phyloP scores from a whole-genome alignment of 2,888 invertebrate species.

The Oscheius sp. region DNA sequence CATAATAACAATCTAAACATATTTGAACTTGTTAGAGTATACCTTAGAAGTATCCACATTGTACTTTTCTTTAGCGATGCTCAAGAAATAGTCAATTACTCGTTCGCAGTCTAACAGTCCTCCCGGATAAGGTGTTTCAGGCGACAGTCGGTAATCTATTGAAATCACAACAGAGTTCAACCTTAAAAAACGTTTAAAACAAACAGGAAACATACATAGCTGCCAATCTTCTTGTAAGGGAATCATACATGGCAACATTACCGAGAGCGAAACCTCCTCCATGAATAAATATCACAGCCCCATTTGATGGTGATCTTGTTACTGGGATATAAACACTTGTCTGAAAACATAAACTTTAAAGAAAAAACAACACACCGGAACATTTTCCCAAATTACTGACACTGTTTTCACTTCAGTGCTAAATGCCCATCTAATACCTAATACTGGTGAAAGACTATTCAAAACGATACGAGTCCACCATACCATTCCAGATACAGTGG shows the following conservation, averaged over 20 bases:
- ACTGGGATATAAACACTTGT: conserved; percentile 54
- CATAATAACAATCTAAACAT: conserved; percentile 51
- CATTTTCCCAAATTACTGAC: conserved; percentile 28
- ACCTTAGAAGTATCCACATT: conserved; percentile 49
- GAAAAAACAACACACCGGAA: conserved; percentile 20
- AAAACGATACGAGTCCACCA: conserved; percentile 52
- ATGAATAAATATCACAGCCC: conserved; percentile 63
- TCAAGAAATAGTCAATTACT: conserved; percentile 68
- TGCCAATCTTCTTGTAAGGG: conserved; percentile 53
- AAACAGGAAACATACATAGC: conserved; percentile 29
- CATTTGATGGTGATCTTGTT: conserved; percentile 39
- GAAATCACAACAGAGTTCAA: conserved; percentile 47
- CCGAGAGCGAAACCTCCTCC: conserved; percentile 65
- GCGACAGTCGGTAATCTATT: conserved; percentile 70
- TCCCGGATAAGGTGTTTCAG: conserved; percentile 71
- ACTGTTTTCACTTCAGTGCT: conserved; percentile 5
- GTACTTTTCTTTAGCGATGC: conserved; percentile 36
- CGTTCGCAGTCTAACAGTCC: conserved; percentile 70
- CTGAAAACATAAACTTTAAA: conserved; percentile 7
- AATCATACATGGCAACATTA: conserved; percentile 59
- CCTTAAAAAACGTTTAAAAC: conserved; percentile 22
- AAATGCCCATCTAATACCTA: neutral
- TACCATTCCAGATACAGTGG: conserved; percentile 45
- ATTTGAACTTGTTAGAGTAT: neutral
- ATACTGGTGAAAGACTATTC: conserved; percentile 31